Evolutionary conservation across 2,888 invertebrate species (phyloP), one percentile per base, ranked within the genome.

Genomic region (Eupeodes luniger): DNA sequence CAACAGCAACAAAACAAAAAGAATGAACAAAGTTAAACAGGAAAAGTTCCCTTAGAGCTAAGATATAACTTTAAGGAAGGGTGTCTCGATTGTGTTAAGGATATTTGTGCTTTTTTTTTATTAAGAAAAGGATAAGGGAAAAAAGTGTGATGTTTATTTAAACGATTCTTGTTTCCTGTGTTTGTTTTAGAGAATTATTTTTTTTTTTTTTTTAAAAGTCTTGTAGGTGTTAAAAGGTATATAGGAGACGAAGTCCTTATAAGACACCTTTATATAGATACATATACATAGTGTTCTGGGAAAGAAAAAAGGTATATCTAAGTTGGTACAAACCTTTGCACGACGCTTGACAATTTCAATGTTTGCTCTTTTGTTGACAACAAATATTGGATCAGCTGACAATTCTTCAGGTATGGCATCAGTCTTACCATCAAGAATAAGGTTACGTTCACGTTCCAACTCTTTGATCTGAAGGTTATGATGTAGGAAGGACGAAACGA

Each of bases 361-460:
- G 89, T 94, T 94, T 85, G 94, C 94, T 88, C 94, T 93, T 88
- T 93, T 92, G 85, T 95, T 94, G 59, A 95, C 94, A 82, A 94
- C 93, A 92, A 96, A 95, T 6, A 96, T 94, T 14, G 96, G 96
- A 94, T 96, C 96, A 85, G 94, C 93, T n/a, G 94, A 94, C 92
- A 96, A 94, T 91, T 95, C 95, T 16, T 94, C 92, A 0, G 96
- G 95, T 82, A 95, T 95, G 80, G 95, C 94, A 89, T 94, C 93
- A 47, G 95, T 94, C 90, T 94, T 94, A 47, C 95, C 95, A 86
- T 94, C 94, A 59, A 96, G 94, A 76, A 96, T 95, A 89, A 96
- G 92, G 90, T 94, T 94, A 89, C 96, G 95, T 87, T 95, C 95
- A 55, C 96, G 94, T 92, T 95, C 95, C 90, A 95, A 93, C 92